A percentile compares a stretch with the other conserved stretches of the same genome.
phyloP scores from a whole-genome alignment of 2,888 invertebrate species.

The Eupithecia pulchellata region DNA sequence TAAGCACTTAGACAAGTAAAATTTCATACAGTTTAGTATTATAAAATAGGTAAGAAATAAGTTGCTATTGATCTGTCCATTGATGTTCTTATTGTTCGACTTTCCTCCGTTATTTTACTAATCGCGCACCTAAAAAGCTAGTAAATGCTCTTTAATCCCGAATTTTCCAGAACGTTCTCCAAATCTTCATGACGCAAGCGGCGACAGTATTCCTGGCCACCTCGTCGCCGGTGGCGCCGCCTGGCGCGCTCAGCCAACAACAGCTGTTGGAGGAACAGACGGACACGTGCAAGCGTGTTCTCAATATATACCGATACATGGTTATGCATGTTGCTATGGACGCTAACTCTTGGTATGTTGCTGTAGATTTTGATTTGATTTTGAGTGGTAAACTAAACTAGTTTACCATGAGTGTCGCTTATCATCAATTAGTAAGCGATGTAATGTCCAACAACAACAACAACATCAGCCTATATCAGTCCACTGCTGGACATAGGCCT shows the following conservation, averaged over 20 bases:
- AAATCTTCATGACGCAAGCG: slow-evolving; percentile 97
- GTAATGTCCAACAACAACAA: too few relatives aligned
- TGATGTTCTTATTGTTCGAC: too few relatives aligned
- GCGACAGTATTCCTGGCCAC: slow-evolving; percentile 95
- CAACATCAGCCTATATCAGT: too few relatives aligned
- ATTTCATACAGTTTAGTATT: too few relatives aligned
- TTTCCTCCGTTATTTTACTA: too few relatives aligned
- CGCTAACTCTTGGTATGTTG: slow-evolving; percentile 92
- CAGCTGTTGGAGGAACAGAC: slow-evolving; percentile 95
- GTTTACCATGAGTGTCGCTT: too few relatives aligned
- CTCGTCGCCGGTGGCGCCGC: slow-evolving; percentile 82
- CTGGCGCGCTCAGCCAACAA: slow-evolving; percentile 81
- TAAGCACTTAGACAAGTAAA: too few relatives aligned
- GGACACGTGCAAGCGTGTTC: slow-evolving; percentile 97
- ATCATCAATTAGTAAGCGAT: too few relatives aligned
- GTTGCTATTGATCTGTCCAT: too few relatives aligned
- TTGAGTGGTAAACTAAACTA: too few relatives aligned
- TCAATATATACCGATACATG: slow-evolving; percentile 98
- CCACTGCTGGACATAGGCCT: too few relatives aligned
- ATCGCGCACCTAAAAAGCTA: background rate
- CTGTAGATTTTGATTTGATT: background rate
- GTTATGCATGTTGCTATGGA: slow-evolving; percentile 98
- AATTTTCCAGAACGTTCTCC: slow-evolving; percentile 88
- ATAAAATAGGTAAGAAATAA: too few relatives aligned
- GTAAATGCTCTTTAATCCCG: background rate